These are phyloP conservation scores for Galbula dea DNA, from an alignment of 2,113 vertebrate genomes.

Conservation along the genomic window DNA sequence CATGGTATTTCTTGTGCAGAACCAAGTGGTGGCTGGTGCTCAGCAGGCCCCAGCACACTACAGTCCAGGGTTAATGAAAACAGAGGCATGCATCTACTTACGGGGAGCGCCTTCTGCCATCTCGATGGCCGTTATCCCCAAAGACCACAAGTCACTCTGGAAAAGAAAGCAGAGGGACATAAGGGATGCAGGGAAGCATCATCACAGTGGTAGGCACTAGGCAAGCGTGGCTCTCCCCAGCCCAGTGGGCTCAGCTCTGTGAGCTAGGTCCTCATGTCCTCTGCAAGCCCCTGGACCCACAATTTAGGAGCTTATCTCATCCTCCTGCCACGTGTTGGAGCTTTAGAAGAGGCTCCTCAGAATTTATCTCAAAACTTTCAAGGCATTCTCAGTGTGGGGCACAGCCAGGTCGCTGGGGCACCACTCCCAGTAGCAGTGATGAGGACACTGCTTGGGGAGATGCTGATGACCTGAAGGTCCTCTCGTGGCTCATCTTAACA, in stretches of 20 bases:
- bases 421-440: accelerated
- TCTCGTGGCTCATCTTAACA: not conserved
- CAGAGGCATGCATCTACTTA: conserved; percentile 76
- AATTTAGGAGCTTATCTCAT: not conserved
- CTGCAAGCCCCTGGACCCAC: not conserved
- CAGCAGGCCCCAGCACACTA: not conserved
- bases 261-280: not conserved
- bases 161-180: conserved; percentile 35
- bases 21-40: accelerated
- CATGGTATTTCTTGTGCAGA: not conserved
- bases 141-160: conserved; percentile 97
- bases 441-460: not conserved
- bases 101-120: conserved; percentile 99
- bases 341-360: not conserved
- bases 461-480: not conserved
- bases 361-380: not conserved
- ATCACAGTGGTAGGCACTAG: not conserved
- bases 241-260: not conserved
- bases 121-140: conserved; percentile 97
- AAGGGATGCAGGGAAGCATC: not conserved
- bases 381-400: not conserved
- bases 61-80: not conserved
- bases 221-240: not conserved
- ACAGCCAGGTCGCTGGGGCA: accelerated
- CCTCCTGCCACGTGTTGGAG: not conserved